Base-by-base conservation (phyloP, 2,888 invertebrate genomes). In the Sinotaia quadrata region DNA sequence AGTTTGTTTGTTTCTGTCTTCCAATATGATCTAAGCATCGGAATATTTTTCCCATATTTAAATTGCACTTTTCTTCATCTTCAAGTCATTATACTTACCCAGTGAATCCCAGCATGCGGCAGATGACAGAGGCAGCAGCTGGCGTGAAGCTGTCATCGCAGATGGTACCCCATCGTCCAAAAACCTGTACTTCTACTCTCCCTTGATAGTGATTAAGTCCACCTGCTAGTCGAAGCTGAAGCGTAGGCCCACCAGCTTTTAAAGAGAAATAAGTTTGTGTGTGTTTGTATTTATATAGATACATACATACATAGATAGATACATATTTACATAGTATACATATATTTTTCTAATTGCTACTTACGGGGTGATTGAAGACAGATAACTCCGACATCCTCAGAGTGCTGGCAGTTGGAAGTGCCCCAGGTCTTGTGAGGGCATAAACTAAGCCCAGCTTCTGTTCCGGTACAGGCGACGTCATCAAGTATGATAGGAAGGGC, bases 351-450 rank as follows among this genome's bases (percentile, higher is more conserved):
- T n/a, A n/a, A n/a, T n/a, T n/a, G n/a, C n/a, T n/a, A 4, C 58
- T 21, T 36, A 57, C 66, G 51, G 24, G 68, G 10, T 29, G 56
- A 61, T 29, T 71, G 68, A 18, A 80, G 36, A 69, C 81, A 81
- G 34, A 80, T 74, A 10, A 82, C 80, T 0, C 82, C 81, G 24
- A 75, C 79, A 71, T 79, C 81, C 49, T 81, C 82, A 10, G 18
- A 54, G 37, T 82, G 78, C 8, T 66, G 67, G 72, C 82, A 82
- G 71, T 82, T 77, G 56, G 60, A 74, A 7, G 44, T n/a, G 31
- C 79, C 79, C 79, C 80, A 82, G 0, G 75, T 67, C 61, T 79
- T 81, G 41, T 80, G 79, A 34, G 51, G 62, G 63, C 82, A 82
- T 3, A 75, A 78, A 15, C 78, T 75, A 8, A 82, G 63, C 4